Conservation (phyloP, 2,888 invertebrate genomes). For the Trachelus tabidus region DNA sequence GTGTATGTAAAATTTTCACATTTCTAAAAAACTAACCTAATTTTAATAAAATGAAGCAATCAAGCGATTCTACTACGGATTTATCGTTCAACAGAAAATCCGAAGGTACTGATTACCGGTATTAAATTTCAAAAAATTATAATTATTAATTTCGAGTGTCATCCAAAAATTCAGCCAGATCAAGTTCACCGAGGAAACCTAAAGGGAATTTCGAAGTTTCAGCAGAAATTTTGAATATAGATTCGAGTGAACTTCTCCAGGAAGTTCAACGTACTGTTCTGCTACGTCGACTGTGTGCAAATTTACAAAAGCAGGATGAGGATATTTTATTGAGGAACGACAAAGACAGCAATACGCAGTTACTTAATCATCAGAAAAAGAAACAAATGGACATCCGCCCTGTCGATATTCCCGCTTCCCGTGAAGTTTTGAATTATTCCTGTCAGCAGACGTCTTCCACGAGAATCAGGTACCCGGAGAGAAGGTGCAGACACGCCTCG, state of each 20-base stretch:
- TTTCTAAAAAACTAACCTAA: not conserved
- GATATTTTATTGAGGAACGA: not conserved
- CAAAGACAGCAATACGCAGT: constrained; percentile 9
- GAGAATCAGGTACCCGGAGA: not conserved
- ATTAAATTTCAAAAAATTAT: not conserved
- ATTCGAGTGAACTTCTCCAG: not conserved
- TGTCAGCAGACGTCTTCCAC: not conserved
- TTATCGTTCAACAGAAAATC: not conserved
- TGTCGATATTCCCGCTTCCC: not conserved
- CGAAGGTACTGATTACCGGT: not conserved
- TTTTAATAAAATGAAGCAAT: not conserved
- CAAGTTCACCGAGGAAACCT: not conserved
- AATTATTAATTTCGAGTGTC: not conserved
- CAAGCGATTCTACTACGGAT: not conserved
- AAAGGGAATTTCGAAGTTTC: not conserved
- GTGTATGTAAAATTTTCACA: not conserved
- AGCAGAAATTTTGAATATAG: not conserved
- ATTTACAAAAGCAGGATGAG: not conserved
- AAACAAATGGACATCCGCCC: not conserved
- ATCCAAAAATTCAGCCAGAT: not conserved
- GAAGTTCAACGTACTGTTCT: not conserved
- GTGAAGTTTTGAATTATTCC: not conserved
- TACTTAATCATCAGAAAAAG: not conserved
- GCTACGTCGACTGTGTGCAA: not conserved
- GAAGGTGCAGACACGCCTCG: not conserved